Base-by-base conservation (phyloP, 35 echinoderm and acorn worm genomes). In the Holothuria glaberrima region DNA sequence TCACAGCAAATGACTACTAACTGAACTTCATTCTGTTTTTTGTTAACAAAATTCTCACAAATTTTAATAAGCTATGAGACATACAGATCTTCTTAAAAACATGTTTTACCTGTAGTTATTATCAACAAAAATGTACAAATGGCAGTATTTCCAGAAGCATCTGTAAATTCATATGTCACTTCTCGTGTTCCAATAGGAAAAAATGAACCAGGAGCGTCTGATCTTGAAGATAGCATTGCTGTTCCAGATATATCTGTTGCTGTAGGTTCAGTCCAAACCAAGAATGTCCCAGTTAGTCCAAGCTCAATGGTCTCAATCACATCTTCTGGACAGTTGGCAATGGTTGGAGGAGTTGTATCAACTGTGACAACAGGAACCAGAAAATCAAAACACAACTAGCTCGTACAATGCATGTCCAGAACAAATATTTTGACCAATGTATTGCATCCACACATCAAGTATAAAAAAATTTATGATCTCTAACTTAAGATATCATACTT, bases 261-360 rank as follows among this genome's bases (percentile, higher is more conserved):
- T 2, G 76, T 45, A 36, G 48, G 48, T 28, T 35, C 22, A 36
- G 26, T 35, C 38, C 34, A 48, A 20, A 17, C 9, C 10, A 81
- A 24, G 7, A 50, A 13, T 22, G 31, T 48, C 9, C 20, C 38
- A 28, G 25, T 28, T 16, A 35, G 16, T 9, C 76, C 48, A 57
- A 44, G 21, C 34, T 81, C 38, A 22, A 50, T 57, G 44, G 76
- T 81, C 0, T 48, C 76, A 16, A 18, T 21, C 19, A 81, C 48
- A 28, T 45, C 6, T 16, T 10, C 19, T 20, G 38, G 20, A 81
- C 76, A 81, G 26, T 68, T 86, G 29, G 64, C 63, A 81, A 92
- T 57, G 19, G 58, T 73, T 28, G 91, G 91, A 25, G 82, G 29
- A 31, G 31, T 63, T 5, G 54, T 67, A 72, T 91, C 90, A 62